These are phyloP conservation scores for Eulithis prunata DNA, from an alignment of 2,888 invertebrate genomes.

Conservation along the genomic window DNA sequence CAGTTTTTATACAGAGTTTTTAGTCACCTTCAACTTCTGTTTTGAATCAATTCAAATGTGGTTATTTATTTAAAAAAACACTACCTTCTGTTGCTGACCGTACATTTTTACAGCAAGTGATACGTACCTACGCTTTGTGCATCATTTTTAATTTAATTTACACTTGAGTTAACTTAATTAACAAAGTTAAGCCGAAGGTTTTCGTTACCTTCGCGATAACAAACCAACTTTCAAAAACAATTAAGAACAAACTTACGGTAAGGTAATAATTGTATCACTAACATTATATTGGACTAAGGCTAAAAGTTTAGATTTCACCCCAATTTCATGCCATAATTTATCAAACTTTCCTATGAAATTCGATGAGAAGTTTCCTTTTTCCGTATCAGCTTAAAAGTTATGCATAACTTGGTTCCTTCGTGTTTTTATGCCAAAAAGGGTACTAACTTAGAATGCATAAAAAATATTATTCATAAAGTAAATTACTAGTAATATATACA, in stretches of 20 bases:
- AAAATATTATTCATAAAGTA: no score
- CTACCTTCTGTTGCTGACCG: no score
- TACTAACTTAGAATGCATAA: no score
- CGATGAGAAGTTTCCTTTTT: neutral
- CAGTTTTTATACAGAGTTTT: no score
- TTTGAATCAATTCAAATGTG: no score
- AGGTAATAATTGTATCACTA: constrained; percentile 21
- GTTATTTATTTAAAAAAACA: no score
- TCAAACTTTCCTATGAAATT: constrained; percentile 1
- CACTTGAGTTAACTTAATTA: constrained; percentile 34
- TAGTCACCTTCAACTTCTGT: no score
- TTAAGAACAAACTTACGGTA: constrained; percentile 23
- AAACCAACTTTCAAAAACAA: constrained; percentile 36
- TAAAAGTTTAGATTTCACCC: constrained; percentile 2
- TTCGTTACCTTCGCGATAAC: constrained; percentile 30
- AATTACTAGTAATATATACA: no score
- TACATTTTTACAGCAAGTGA: constrained; percentile 1
- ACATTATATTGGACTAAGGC: constrained; percentile 11
- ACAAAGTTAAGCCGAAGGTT: constrained; percentile 33
- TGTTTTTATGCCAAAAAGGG: no score
- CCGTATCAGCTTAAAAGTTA: no score
- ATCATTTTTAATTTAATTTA: constrained; percentile 35
- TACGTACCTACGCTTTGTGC: constrained; percentile 18
- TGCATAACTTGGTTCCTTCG: no score
- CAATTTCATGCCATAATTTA: constrained; percentile 10